Percentiles rank a stretch among this genome's conserved stretches.
Evolutionary conservation across 2,797 vertebrate species (phyloP).

Genomic region (Macrochelys suwanniensis): DNA sequence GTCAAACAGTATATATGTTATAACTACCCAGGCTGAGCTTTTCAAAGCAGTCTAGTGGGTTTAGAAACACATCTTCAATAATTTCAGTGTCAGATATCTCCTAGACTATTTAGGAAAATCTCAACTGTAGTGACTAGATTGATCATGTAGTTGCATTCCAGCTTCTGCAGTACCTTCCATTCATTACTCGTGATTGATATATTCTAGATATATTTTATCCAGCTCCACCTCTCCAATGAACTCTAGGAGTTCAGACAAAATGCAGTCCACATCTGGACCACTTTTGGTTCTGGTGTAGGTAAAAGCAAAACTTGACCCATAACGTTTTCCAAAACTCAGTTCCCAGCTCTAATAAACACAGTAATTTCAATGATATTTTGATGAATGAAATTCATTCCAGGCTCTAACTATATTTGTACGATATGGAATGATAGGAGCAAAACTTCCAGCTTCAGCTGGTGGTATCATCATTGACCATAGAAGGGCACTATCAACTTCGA

Average conservation of each 20-base stretch:
- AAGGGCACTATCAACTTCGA: background rate
- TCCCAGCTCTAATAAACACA: background rate
- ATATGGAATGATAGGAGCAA: background rate
- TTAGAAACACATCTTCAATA: background rate
- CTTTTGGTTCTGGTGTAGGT: background rate
- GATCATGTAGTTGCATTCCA: background rate
- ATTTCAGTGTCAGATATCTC: background rate
- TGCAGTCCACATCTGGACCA: accelerated
- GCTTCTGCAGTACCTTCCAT: background rate
- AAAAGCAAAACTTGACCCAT: background rate
- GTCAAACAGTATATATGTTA: background rate
- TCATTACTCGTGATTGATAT: background rate
- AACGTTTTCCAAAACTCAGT: background rate
- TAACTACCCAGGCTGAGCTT: background rate
- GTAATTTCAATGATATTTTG: background rate
- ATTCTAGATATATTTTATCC: background rate
- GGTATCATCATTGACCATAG: background rate
- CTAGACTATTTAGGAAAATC: background rate
- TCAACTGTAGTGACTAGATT: background rate
- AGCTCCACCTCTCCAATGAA: background rate
- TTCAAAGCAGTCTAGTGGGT: background rate
- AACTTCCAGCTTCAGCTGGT: background rate
- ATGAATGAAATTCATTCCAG: background rate
- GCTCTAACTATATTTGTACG: background rate
- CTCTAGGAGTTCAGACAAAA: background rate